Percentiles rank a stretch among this genome's conserved stretches.
These are phyloP conservation scores for Drosophila simulans DNA, from an alignment of 1,140 invertebrate species.

Conservation along the genomic window DNA sequence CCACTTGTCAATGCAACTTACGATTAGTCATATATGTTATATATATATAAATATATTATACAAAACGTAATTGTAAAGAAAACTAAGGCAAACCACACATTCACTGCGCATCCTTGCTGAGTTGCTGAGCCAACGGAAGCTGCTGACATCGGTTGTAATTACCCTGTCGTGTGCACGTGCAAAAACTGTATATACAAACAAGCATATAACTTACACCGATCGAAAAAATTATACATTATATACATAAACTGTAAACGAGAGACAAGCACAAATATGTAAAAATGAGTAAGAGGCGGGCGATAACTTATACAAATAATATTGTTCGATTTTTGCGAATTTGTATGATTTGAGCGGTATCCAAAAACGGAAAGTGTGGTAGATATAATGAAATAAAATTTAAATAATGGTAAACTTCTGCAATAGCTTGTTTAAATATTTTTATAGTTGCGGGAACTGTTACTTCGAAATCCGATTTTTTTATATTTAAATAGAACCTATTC, in stretches of 20 bases:
- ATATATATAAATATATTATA: conserved; percentile 10
- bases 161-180: conserved; percentile 58
- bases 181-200: conserved; percentile 63
- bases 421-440: not conserved
- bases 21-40: conserved; percentile 53
- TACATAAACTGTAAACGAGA: conserved; percentile 24
- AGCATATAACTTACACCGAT: conserved; percentile 37
- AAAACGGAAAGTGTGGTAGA: conserved; percentile 6
- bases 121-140: conserved; percentile 37
- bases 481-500: too few species aligned
- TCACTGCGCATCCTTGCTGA: conserved; percentile 51
- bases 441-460: not conserved
- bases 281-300: conserved; percentile 11
- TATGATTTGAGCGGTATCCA: conserved; percentile 36
- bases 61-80: conserved; percentile 52
- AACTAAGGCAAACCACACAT: conserved; percentile 20
- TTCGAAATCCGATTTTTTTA: too few species aligned
- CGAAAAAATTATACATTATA: conserved; percentile 28
- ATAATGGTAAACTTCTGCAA: conserved; percentile 13
- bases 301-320: conserved; percentile 29
- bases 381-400: conserved; percentile 39
- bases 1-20: conserved; percentile 61
- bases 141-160: conserved; percentile 65
- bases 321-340: conserved; percentile 45
- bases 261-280: conserved; percentile 36